Percentiles rank a stretch among this genome's conserved stretches.
Conservation (phyloP, 2,888 invertebrate species). For the Lasioglossum morio region DNA sequence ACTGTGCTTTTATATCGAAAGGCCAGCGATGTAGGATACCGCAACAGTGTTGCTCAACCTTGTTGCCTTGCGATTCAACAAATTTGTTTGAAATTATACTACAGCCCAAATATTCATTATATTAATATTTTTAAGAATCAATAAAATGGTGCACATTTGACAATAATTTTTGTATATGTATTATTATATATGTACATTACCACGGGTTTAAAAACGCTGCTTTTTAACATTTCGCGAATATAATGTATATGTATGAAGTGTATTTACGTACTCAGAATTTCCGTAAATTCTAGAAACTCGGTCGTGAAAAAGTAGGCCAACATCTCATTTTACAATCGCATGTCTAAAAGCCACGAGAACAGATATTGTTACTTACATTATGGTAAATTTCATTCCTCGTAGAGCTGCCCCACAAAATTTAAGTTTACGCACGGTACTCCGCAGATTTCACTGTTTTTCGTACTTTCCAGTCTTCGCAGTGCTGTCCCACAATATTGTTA, state of each 20-base stretch:
- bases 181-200: no score
- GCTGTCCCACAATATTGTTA: slow-evolving; percentile 4
- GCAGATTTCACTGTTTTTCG: slow-evolving; percentile 9
- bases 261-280: neutral
- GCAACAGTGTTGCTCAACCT: neutral
- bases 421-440: neutral
- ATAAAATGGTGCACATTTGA: neutral
- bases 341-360: neutral
- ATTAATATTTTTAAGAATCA: neutral
- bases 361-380: neutral
- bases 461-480: slow-evolving; percentile 1
- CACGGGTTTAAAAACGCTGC: neutral
- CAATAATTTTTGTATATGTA: neutral
- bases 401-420: neutral
- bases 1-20: neutral
- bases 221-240: neutral
- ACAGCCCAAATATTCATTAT: neutral
- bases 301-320: neutral
- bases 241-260: neutral
- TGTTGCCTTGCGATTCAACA: neutral
- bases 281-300: neutral
- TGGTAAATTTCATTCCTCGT: neutral
- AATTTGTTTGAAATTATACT: neutral
- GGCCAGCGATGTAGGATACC: neutral
- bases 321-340: neutral